phyloP scores from a whole-genome alignment of 2,113 vertebrate species.

The Triplophysa dalaica region DNA sequence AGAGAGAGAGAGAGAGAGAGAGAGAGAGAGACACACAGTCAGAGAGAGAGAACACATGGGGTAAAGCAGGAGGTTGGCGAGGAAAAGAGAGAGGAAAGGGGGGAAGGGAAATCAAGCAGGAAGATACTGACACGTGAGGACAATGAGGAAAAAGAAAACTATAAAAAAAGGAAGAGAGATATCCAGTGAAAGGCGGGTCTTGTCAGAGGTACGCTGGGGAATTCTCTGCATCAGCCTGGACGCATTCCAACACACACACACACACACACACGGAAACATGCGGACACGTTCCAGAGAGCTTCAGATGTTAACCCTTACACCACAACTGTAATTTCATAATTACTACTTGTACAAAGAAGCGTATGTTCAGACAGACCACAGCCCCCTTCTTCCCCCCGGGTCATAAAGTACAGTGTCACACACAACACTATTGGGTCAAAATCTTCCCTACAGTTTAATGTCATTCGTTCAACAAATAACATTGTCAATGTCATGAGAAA shows the following conservation, averaged over 20 bases:
- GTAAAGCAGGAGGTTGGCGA: constrained; percentile 30
- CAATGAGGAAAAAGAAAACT: constrained; percentile 51
- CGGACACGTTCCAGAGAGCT: constrained; percentile 34
- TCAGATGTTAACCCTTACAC: constrained; percentile 45
- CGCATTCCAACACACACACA: constrained; percentile 67
- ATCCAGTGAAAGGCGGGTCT: constrained; percentile 36
- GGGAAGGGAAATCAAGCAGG: constrained; percentile 56
- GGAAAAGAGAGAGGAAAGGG: constrained; percentile 33
- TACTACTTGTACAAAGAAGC: constrained; percentile 2
- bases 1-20: constrained; percentile 42
- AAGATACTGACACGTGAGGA: constrained; percentile 52
- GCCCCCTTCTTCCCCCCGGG: background rate
- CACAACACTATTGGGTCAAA: background rate
- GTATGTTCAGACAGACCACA: constrained; percentile 6
- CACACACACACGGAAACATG: constrained; percentile 55
- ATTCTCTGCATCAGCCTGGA: constrained; percentile 66
- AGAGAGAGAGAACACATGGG: constrained; percentile 38
- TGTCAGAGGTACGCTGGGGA: constrained; percentile 66
- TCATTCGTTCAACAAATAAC: constrained; percentile 11
- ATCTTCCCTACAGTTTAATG: constrained; percentile 26
- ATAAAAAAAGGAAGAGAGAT: constrained; percentile 47
- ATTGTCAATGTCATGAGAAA: constrained; percentile 15
- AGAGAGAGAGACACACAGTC: constrained; percentile 44
- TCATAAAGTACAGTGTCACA: background rate
- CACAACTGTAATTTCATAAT: constrained; percentile 17